Evolutionary conservation across 2,113 vertebrate genomes (phyloP), one percentile per base, ranked within the genome.

Genomic region (Sinocyclocheilus rhinocerous): DNA sequence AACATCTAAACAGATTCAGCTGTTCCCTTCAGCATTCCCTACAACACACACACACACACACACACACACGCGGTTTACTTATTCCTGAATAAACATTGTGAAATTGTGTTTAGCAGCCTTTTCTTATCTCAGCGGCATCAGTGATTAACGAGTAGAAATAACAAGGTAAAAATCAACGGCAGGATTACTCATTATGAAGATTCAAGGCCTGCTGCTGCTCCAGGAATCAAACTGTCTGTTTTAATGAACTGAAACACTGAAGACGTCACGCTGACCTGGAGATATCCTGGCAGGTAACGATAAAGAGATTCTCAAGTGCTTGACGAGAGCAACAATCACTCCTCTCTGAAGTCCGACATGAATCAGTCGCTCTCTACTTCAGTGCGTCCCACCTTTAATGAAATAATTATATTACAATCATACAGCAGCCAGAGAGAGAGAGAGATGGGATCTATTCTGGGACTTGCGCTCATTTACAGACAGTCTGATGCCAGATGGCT

Each of bases 401-500:
- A 89, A 90, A 91, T 93, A 92, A 94, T 87, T 85, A 90, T 91
- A 91, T 92, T 93, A 94, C 91, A 94, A 94, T 93, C 92, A 93
- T 90, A 92, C 85, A 87, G 89, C 89, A 90, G 87, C 29, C 91
- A 78, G 92, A 93, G 93, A 92, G 94, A 93, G 94, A 93, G 78
- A 83, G 91, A 92, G 92, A 86, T 82, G 88, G 95, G 93, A 95
- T 94, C 94, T 97, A 94, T 94, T 96, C 96, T 96, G 96, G 95
- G 96, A 95, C 96, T 94, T 95, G 91, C 96, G 94, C 95, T 96
- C 96, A 50, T 85, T 95, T 96, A 96, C 97, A 99, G 98, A 99
- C 98, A 97, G 95, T 94, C 96, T 97, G 98, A 99, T 97, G 97
- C 98, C 98, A 99, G 97, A 99, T 99, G 97, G 97, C 97, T 99